Conservation (phyloP, 2,888 invertebrate species). For the Resseliella maxima region DNA sequence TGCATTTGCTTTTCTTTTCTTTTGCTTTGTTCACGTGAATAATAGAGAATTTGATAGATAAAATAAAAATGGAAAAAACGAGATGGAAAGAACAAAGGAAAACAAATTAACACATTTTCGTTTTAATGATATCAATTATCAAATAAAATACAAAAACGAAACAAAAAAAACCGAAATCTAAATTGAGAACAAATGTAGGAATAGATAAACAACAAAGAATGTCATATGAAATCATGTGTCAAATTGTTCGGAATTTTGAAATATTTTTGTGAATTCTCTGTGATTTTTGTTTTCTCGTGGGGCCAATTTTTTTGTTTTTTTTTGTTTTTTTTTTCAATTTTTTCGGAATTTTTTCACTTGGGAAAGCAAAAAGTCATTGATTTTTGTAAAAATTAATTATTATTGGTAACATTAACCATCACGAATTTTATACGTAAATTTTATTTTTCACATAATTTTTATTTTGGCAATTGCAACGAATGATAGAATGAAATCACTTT, state of each 20-base stretch:
- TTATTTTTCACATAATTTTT: neutral
- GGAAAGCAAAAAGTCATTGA: neutral
- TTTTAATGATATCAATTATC: neutral
- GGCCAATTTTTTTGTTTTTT: neutral
- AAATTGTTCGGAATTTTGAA: neutral
- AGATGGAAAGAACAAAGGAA: neutral
- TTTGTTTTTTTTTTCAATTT: neutral
- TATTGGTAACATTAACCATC: constrained; percentile 54
- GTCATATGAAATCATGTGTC: neutral
- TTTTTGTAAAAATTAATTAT: constrained; percentile 41
- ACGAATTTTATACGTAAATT: neutral
- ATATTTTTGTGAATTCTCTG: no score
- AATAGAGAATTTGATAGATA: no score
- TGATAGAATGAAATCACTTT: neutral
- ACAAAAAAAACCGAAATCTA: neutral
- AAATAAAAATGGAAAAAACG: neutral
- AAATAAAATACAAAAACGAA: neutral
- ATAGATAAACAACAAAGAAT: neutral
- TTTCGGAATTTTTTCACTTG: neutral
- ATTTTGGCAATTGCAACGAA: neutral
- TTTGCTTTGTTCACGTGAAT: neutral
- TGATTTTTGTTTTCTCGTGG: neutral
- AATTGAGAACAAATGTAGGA: no score
- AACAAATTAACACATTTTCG: neutral
- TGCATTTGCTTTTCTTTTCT: neutral